These are phyloP conservation scores for Myopa testacea DNA, from an alignment of 2,888 invertebrate genomes.

Conservation along the genomic window DNA sequence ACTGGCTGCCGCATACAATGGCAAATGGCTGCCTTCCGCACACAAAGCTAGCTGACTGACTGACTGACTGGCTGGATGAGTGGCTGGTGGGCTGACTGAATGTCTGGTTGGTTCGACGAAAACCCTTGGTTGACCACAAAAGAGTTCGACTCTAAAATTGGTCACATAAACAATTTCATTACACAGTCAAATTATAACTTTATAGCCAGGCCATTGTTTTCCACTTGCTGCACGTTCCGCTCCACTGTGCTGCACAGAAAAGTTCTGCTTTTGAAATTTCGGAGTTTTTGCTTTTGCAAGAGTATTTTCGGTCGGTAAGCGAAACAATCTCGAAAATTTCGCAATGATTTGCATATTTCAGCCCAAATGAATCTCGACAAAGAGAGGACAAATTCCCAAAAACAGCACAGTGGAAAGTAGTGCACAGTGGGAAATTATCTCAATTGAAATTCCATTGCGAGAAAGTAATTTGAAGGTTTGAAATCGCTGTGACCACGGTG, in stretches of 20 bases:
- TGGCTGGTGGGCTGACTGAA: too few species aligned
- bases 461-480: constrained; percentile 8
- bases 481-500: too few species aligned
- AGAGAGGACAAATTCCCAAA: neutral
- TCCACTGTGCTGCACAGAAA: constrained; percentile 3
- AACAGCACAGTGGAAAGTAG: neutral
- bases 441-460: constrained; percentile 26
- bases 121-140: constrained; percentile 15
- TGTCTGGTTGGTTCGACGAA: neutral
- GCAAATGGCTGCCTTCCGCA: neutral
- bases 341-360: constrained; percentile 31
- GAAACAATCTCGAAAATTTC: constrained; percentile 21
- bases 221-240: neutral
- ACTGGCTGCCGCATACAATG: neutral
- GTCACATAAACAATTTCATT: constrained; percentile 25
- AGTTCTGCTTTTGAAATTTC: neutral
- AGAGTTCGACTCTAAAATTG: constrained; percentile 21
- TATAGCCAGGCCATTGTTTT: constrained; percentile 13
- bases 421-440: constrained; percentile 19
- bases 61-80: neutral
- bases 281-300: neutral
- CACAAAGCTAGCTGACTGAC: neutral
- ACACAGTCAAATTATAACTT: constrained; percentile 13
- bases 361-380: neutral
- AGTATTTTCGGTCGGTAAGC: neutral